Base-by-base conservation (phyloP, 1,140 invertebrate species). In the Ladona fulva region DNA sequence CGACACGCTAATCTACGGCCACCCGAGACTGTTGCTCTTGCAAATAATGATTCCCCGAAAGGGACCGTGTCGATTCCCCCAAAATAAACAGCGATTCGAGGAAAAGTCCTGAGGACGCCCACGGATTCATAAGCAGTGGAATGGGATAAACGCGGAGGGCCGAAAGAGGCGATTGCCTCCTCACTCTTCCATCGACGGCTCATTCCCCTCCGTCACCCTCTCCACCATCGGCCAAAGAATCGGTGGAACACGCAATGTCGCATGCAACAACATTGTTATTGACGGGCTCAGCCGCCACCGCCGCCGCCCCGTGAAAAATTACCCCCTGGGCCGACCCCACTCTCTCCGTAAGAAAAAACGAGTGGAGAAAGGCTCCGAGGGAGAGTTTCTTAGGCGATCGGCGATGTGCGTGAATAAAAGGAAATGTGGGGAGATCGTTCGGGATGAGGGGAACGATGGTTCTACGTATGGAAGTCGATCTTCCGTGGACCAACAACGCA, bases 211-310 rank as follows among this genome's bases (percentile, higher is more conserved):
- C 1, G 3, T 1, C 3, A 16, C 52, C 3, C 52, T 12, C 52
- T 12, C 3, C 12, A 3, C 52, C 52, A 19, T 22, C 52, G n/a
- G 5, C n/a, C 52, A 22, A 12, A 1, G 3, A 3, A 1, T 66
- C 52, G 5, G 52, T 22, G 16, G 16, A 66, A 22, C 52, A 66
- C 52, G 52, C 52, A 66, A 66, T 66, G 52, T 66, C 52, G 52
- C 52, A 66, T 66, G 52, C 52, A 66, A 66, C 52, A 66, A 66
- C 52, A 66, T 66, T 66, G 52, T 66, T 66, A 66, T 66, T 66
- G 52, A 66, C 52, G 52, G 52, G n/a, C 52, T 66, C 3, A 22
- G 52, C 52, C 52, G 52, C 52, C 52, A 66, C 52, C 12, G 52
- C 52, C 14, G 52, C 52, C 52, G 52, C 52, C 52, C 52, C 52